Evolutionary conservation across 1,140 invertebrate genomes (phyloP), one percentile per base, ranked within the genome.

Genomic region (Zaprionus nigranus): DNA sequence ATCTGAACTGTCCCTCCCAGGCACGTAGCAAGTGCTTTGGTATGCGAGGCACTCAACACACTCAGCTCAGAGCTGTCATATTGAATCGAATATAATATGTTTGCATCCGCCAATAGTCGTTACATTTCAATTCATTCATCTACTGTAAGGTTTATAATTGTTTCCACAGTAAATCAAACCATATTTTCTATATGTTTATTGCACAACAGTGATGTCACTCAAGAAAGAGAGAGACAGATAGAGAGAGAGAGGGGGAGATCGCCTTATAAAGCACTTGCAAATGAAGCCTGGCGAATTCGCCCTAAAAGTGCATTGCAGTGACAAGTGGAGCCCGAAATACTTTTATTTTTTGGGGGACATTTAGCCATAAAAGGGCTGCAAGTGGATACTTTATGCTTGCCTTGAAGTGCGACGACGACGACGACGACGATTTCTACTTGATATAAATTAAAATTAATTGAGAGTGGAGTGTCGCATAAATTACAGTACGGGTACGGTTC

Each of bases 401-500:
- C 83, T 87, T 87, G 84, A 83, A 59, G 63, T 74, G 62, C 54
- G 15, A 7, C 40, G 7, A 36, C 77, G 15, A 36, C 77, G 70
- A 58, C 54, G 15, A 7, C 40, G 7, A 36, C 77, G 15, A 36
- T 80, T 63, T 65, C 64, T 46, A 46, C 40, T 46, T 46, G 56
- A 83, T 81, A 64, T 88, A 75, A 88, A 88, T 88, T 88, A 81
- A 88, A 90, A 81, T 88, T 79, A 88, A 88, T 88, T 88, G 85
- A 79, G 76, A 74, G 69, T 74, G 68, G 38, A 81, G 67, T 84
- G 67, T 67, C 70, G 81, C 78, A 90, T 84, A 88, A 84, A 88
- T 83, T 88, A 46, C 57, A 61, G 63, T 40, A 77, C 79, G 57
- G 61, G 63, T 38, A 59, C 59, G 66, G 57, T 38, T 64, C 54